A percentile compares a stretch with the other conserved stretches of the same genome.
phyloP scores from a whole-genome alignment of 2,888 invertebrate species.

The Drosophila koepferae region DNA sequence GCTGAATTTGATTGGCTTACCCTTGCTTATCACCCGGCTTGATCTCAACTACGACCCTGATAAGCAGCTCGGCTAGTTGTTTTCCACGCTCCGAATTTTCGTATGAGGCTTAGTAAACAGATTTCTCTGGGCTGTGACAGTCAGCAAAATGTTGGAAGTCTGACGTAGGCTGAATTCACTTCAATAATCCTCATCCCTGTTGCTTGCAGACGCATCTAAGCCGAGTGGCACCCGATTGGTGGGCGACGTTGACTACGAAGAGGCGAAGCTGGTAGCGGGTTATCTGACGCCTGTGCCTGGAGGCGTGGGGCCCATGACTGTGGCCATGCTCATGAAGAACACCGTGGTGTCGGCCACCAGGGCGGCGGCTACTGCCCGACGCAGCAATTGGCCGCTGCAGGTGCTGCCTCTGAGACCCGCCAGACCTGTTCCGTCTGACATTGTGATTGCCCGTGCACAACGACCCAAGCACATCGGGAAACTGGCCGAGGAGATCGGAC shows the following conservation, averaged over 20 bases:
- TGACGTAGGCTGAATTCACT: background rate
- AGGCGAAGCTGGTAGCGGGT: conserved; percentile 92
- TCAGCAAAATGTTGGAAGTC: background rate
- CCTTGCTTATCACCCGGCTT: conserved; percentile 28
- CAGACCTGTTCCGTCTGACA: conserved; percentile 95
- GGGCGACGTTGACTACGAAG: conserved; percentile 97
- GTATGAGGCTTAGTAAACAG: background rate
- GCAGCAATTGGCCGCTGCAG: conserved; percentile 89
- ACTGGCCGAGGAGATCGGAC: conserved; percentile 93
- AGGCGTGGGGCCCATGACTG: conserved; percentile 99
- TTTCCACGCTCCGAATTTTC: conserved; percentile 14
- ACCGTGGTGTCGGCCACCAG: conserved; percentile 93
- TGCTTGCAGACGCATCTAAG: conserved; percentile 89
- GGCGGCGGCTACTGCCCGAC: conserved; percentile 86
- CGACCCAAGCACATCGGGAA: conserved; percentile 92
- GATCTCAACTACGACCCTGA: conserved; percentile 35
- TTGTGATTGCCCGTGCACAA: conserved; percentile 94
- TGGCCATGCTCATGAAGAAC: conserved; percentile 98
- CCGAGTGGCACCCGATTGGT: conserved; percentile 92
- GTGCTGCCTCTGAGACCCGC: conserved; percentile 88
- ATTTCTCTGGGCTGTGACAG: background rate
- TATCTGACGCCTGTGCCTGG: conserved; percentile 97
- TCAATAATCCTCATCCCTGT: background rate
- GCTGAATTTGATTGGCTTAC: background rate
- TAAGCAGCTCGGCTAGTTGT: conserved; percentile 20